Evolutionary conservation across 2,888 invertebrate genomes (phyloP).

Genomic region (Drosophila neonasuta): DNA sequence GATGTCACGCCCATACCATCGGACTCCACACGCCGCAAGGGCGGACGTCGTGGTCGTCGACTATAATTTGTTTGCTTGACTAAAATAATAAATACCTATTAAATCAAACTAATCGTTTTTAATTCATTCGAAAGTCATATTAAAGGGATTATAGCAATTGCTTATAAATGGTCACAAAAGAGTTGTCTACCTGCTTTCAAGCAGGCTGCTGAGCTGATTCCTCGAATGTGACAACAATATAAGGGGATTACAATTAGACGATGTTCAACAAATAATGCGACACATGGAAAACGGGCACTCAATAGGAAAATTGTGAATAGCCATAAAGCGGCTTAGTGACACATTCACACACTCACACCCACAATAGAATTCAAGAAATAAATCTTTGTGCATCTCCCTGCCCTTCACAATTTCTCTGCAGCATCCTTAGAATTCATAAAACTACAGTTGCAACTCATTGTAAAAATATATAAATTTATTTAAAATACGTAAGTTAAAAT

Average conservation of each 20-base stretch:
- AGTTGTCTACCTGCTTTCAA: neutral
- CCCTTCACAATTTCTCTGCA: conserved; percentile 16
- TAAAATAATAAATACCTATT: neutral
- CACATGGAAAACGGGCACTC: conserved; percentile 18
- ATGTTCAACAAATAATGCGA: conserved; percentile 27
- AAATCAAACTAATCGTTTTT: neutral
- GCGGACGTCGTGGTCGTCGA: conserved; percentile 99
- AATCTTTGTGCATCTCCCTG: neutral
- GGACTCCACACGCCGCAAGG: conserved; percentile 99
- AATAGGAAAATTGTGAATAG: conserved; percentile 39
- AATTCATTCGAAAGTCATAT: neutral
- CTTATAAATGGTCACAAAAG: neutral
- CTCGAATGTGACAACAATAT: conserved; percentile 47
- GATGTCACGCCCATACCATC: conserved; percentile 99
- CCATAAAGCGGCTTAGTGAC: conserved; percentile 43
- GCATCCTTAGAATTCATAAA: neutral
- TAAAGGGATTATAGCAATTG: neutral
- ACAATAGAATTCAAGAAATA: conserved; percentile 1
- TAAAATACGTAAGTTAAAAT: neutral
- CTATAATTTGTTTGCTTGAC: conserved; percentile 85
- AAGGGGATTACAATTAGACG: conserved; percentile 60
- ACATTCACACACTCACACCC: conserved; percentile 11
- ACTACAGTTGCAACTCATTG: neutral
- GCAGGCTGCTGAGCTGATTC: conserved; percentile 41
- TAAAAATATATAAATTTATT: neutral